Evolutionary conservation across 1,140 invertebrate genomes (phyloP).

Genomic region (Cheumatopsyche charites): DNA sequence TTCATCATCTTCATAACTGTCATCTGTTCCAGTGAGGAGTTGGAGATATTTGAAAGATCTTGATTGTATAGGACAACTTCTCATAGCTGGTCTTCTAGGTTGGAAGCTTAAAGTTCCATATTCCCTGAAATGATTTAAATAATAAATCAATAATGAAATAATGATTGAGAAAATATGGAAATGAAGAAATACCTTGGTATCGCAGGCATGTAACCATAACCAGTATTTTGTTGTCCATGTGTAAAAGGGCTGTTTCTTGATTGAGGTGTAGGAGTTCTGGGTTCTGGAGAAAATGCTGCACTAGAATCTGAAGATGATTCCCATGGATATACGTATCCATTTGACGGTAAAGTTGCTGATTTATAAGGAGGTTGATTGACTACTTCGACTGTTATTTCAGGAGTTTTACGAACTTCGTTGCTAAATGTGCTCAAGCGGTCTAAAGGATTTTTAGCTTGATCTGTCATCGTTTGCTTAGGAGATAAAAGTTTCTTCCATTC

Average conservation of each 20-base stretch:
- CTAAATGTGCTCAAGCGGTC: neutral
- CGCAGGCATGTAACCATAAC: conserved; percentile 23
- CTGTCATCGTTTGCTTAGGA: conserved; percentile 50
- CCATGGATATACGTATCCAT: conserved; percentile 48
- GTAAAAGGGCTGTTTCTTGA: conserved; percentile 51
- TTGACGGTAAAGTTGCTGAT: conserved; percentile 26
- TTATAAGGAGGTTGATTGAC: conserved; percentile 50
- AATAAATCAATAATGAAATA: conserved; percentile 1
- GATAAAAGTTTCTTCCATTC: conserved; percentile 58
- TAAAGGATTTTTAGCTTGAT: conserved; percentile 5
- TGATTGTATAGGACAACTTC: conserved; percentile 58
- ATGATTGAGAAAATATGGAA: conserved; percentile 12
- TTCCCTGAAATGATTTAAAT: conserved; percentile 55
- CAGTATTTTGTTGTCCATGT: conserved; percentile 29
- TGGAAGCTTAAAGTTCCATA: conserved; percentile 53
- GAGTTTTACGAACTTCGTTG: conserved; percentile 39
- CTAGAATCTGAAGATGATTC: conserved; percentile 54
- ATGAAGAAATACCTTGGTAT: conserved; percentile 37
- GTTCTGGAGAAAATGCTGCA: conserved; percentile 50
- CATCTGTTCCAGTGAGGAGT: conserved; percentile 60
- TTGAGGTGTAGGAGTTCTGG: conserved; percentile 50
- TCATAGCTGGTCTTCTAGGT: conserved; percentile 51
- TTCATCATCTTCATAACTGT: conserved; percentile 48
- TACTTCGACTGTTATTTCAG: conserved; percentile 47
- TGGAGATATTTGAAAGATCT: conserved; percentile 62